Percentiles rank a stretch among this genome's conserved stretches.
Conservation (phyloP, 2,797 vertebrate genomes). For the Margarornis squamiger region DNA sequence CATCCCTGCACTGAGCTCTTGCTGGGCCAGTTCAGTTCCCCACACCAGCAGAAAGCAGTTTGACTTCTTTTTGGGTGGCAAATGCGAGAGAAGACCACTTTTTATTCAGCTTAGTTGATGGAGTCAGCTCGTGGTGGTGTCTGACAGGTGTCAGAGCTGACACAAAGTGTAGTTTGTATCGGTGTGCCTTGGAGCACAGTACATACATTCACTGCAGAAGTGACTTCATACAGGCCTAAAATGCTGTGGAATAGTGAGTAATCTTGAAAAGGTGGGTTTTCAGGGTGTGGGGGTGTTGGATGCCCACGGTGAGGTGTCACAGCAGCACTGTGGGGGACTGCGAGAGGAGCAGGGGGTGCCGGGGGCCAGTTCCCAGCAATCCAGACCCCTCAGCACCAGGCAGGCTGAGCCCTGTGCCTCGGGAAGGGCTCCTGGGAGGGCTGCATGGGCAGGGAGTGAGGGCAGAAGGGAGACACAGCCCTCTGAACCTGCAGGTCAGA, state of each 20-base stretch:
- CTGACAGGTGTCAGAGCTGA: not conserved
- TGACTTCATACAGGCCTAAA: too few relatives aligned
- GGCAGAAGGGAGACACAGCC: too few relatives aligned
- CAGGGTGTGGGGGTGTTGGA: too few relatives aligned
- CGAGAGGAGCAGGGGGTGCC: not conserved
- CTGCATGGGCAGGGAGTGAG: not conserved
- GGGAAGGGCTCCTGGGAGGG: not conserved
- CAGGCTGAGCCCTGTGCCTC: not conserved
- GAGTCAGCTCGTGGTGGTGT: not conserved
- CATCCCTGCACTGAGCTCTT: not conserved
- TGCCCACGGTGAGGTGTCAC: rapidly evolving
- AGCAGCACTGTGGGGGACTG: too few relatives aligned
- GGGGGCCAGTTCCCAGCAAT: not conserved
- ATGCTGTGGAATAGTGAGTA: not conserved
- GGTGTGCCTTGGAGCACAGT: not conserved
- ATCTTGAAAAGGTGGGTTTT: not conserved
- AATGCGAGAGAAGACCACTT: not conserved
- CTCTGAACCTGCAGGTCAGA: not conserved
- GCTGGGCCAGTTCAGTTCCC: not conserved
- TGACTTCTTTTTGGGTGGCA: not conserved
- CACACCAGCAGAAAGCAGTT: not conserved
- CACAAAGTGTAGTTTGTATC: rapidly evolving
- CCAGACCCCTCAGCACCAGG: not conserved
- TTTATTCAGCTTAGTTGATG: too few relatives aligned
- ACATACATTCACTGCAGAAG: not conserved